Evolutionary conservation across 2,888 invertebrate species (phyloP).

Genomic region (Orthosia incerta): DNA sequence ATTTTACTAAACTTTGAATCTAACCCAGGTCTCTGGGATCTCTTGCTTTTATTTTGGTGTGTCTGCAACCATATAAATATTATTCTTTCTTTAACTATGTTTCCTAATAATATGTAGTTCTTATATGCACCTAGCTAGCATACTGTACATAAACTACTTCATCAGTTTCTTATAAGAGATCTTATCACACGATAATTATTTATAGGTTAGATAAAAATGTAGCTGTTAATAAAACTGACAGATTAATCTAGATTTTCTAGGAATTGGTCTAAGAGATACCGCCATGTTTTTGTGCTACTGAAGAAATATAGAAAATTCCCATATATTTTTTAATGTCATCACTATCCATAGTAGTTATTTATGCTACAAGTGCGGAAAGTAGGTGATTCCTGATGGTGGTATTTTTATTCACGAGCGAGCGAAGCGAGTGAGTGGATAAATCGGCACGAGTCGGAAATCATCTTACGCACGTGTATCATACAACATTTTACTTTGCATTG

Average conservation of each 20-base stretch:
- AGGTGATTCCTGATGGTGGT: too few relatives aligned
- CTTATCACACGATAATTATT: constrained; percentile 36
- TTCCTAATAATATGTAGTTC: not conserved
- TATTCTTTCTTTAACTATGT: not conserved
- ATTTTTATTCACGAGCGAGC: too few relatives aligned
- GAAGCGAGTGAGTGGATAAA: too few relatives aligned
- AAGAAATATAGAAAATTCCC: not conserved
- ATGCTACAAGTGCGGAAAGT: too few relatives aligned
- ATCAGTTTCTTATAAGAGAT: constrained; percentile 40
- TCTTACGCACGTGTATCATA: too few relatives aligned
- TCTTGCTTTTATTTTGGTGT: not conserved
- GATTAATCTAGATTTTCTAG: constrained; percentile 35
- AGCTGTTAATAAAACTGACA: constrained; percentile 36
- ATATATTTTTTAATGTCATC: not conserved
- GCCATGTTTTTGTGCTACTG: not conserved
- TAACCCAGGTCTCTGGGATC: not conserved
- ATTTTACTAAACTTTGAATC: not conserved
- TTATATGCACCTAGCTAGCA: not conserved
- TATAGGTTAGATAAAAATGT: constrained; percentile 49
- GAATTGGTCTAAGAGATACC: constrained; percentile 14
- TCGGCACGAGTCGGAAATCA: too few relatives aligned
- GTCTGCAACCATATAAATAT: too few relatives aligned
- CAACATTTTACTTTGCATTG: too few relatives aligned
- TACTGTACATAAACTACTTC: constrained; percentile 24
- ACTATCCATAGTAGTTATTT: too few relatives aligned